Conservation (phyloP, 2,113 vertebrate species). For the Lathamus discolor region DNA sequence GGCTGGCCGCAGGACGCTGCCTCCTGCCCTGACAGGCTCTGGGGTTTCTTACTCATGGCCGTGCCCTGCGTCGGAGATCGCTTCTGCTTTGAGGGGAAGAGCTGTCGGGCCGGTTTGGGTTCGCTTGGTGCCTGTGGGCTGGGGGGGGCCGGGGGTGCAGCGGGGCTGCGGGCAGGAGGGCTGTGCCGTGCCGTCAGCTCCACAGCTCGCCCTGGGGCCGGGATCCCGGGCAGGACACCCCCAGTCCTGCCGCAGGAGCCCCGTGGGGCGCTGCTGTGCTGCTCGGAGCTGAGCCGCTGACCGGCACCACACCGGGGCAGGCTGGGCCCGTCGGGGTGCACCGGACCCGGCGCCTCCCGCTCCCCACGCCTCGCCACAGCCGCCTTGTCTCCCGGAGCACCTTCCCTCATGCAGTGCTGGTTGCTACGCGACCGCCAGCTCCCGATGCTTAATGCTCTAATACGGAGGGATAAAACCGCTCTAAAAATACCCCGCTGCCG, state of each 20-base stretch:
- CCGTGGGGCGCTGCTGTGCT: neutral
- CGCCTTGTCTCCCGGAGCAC: neutral
- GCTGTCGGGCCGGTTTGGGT: slow-evolving; percentile 28
- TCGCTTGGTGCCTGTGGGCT: neutral
- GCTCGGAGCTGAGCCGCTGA: neutral
- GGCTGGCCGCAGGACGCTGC: neutral
- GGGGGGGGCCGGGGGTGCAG: neutral
- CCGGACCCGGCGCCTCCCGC: neutral
- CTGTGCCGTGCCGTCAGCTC: rapidly evolving
- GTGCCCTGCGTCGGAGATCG: neutral
- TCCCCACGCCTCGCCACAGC: neutral
- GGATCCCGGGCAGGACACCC: neutral
- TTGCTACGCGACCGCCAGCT: slow-evolving; percentile 70
- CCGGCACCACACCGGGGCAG: neutral
- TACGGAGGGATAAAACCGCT: slow-evolving; percentile 58
- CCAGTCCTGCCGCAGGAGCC: neutral
- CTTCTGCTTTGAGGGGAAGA: neutral
- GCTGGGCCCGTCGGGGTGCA: neutral
- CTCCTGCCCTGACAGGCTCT: slow-evolving; percentile 24
- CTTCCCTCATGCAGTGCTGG: slow-evolving; percentile 41
- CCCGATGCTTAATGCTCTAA: slow-evolving; percentile 64
- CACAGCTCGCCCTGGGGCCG: rapidly evolving
- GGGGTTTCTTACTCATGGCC: slow-evolving; percentile 19
- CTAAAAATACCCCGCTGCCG: slow-evolving; percentile 53
- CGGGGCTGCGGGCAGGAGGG: neutral